Base-by-base conservation (phyloP, 2,888 invertebrate genomes). In the Dicycla oo region DNA sequence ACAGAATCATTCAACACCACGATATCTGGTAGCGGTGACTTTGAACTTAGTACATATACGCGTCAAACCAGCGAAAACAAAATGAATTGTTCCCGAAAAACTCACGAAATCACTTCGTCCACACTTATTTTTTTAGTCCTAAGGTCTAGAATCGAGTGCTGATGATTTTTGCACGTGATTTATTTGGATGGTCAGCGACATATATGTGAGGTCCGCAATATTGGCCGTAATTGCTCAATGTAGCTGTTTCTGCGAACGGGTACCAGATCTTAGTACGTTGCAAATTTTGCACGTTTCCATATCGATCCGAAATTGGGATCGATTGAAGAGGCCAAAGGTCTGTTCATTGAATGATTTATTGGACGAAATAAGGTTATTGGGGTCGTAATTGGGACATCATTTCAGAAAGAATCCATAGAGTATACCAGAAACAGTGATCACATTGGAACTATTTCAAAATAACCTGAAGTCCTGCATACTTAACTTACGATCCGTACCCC, bases 211-310 rank as follows among this genome's bases (percentile, higher is more conserved):
- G 86, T 88, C 82, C 86, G 87, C 87, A 87, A 92, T 91, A 94
- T 94, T 94, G 93, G 88, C 86, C 89, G 92, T 94, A 94, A 94
- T 94, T 93, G 93, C 89, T 92, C 91, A 92, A 92, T 93, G 88
- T 91, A 87, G 78, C 69, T 69, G 87, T 91, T 92, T 91, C 84
- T 89, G 88, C 78, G 56, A 51, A 74, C 80, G 83, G 70, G 82
- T 71, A 80, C 70, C 69, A 56, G 73, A 53, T 65, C 66, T 60
- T 60, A 58, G 61, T 70, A 62, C 54, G 77, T 62, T 60, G 78
- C 72, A 73, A 80, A 79, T 57, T 86, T 80, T 69, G 74, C 66
- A 68, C 70, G 77, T 63, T 80, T 66, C 56, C 67, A 70, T 82
- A 82, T 80, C 75, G 84, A 87, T 90, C 86, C 73, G 74, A 82